Conservation (phyloP, 2,797 vertebrate genomes). For the Malurus leucopterus region DNA sequence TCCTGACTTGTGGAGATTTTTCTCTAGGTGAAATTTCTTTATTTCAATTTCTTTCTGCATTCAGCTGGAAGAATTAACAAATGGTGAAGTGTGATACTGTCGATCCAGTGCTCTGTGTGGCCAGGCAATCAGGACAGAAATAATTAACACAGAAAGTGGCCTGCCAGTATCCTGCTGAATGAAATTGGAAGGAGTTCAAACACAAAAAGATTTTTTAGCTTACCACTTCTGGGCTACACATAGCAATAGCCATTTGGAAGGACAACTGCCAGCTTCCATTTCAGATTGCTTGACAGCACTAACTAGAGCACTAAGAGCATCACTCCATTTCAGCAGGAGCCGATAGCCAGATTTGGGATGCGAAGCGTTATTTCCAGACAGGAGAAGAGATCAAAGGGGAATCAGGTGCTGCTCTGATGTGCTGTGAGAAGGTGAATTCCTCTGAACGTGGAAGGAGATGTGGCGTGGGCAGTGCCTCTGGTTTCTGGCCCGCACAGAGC, state of each 20-base stretch:
- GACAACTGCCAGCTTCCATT: slow-evolving; percentile 72
- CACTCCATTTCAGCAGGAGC: neutral
- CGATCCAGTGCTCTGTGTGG: slow-evolving; percentile 67
- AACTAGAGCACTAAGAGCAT: slow-evolving; percentile 61
- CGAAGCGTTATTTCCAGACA: neutral
- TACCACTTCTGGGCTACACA: slow-evolving; percentile 67
- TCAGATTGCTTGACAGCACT: slow-evolving; percentile 65
- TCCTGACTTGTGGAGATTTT: slow-evolving; percentile 36
- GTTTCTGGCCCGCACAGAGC: neutral
- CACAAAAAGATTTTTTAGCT: slow-evolving; percentile 73
- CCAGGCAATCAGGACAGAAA: slow-evolving; percentile 75
- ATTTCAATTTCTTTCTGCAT: slow-evolving; percentile 57
- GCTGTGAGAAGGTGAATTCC: neutral
- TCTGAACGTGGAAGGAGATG: neutral
- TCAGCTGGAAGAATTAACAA: slow-evolving; percentile 68
- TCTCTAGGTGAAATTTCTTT: slow-evolving; percentile 55
- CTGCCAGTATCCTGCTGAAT: slow-evolving; percentile 76
- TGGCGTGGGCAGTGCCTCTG: neutral
- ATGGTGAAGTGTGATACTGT: slow-evolving; percentile 65
- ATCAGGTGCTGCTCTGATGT: neutral
- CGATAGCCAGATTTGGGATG: neutral
- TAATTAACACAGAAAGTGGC: slow-evolving; percentile 73
- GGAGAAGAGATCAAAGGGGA: neutral
- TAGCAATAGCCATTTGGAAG: slow-evolving; percentile 72
- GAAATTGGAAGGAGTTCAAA: slow-evolving; percentile 75